Base-by-base conservation (phyloP, 2,888 invertebrate species). In the Lasioglossum malachurum region DNA sequence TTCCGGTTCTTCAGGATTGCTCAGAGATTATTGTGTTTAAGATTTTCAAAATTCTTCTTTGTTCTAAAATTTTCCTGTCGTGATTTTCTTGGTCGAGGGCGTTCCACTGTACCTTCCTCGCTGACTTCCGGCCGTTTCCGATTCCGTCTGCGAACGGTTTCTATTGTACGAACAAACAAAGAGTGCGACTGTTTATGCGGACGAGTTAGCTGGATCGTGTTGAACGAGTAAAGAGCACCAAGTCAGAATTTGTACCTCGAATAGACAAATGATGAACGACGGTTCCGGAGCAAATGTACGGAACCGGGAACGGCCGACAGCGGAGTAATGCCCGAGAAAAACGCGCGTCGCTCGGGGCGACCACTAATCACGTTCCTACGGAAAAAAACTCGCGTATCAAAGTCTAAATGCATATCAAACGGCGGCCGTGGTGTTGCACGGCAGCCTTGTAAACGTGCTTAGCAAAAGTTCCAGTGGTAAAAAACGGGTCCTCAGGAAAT, bases 321-420 rank as follows among this genome's bases (percentile, higher is more conserved):
- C 79, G 78, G 77, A 91, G 90, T 92, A 93, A 93, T 92, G 92
- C 92, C 91, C 93, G 81, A 41, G 69, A 73, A 87, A 91, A 91
- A 90, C 71, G 72, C 10, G 53, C 53, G 53, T 82, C 57, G 75
- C 78, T 84, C 78, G 74, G 60, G 78, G 75, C 78, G 78, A 82
- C 67, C 46, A 38, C 79, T 79, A 76, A 69, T 12, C 69, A 67
- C 77, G 78, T 77, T 71, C 73, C 77, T 76, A 79, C 74, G 73
- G 71, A 67, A 79, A 86, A 87, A 91, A 86, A 82, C 67, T 64
- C 53, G 27, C 67, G 84, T 88, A 92, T 90, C 90, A 92, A 92
- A 92, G 78, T 87, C 75, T 91, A 89, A 91, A 90, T 89, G 87
- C 88, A 67, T 91, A 92, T 87, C 87, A 88, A 91, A 91, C 44